Evolutionary conservation across 2,888 invertebrate species (phyloP), one percentile per base, ranked within the genome.

Genomic region (Pollenia griseotomentosa): DNA sequence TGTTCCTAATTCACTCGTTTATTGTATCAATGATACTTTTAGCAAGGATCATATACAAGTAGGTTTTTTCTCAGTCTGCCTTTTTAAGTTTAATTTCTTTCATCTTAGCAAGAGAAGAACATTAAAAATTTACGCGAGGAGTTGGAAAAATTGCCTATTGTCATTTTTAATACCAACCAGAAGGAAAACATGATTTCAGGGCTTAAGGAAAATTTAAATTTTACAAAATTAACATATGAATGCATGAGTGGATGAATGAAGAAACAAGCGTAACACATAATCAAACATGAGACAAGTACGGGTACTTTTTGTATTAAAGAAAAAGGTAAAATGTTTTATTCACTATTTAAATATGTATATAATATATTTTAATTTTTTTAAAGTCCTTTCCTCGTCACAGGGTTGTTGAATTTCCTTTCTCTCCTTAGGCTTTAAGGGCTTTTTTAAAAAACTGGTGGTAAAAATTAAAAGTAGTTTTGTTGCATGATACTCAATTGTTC

Each of bases 151-250:
- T 9, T 16, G 42, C 12, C 19, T 65, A 51, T 57, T 70, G 73
- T 73, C 12, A 57, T 55, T 16, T 68, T 55, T 75, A 74, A 80
- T 85, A 48, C 48, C 84, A 85, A 75, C 74, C 53, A 75, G 46
- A 75, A 80, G 61, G 65, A 68, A 79, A 85, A 80, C 84, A 85
- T 79, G 74, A 79, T 79, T 59, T 57, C 51, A 79, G 51, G 74
- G 66, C 19, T 84, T 66, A 66, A 66, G 44, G 42, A 46, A 82
- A 73, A 73, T 55, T 73, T 8, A 51, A 78, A 78, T 48, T 63
- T 77, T 77, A 77, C 61, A 77, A 84, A 84, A 87, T 87, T 87
- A 82, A 81, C 87, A 87, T 87, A 84, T 84, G 87, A 87, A 84
- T 70, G 75, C 51, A 51, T 82, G 74, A 66, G 12, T 55, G 71